A percentile compares a stretch with the other conserved stretches of the same genome.
phyloP scores from a whole-genome alignment of 2,113 vertebrate species.

The Lota lota region DNA sequence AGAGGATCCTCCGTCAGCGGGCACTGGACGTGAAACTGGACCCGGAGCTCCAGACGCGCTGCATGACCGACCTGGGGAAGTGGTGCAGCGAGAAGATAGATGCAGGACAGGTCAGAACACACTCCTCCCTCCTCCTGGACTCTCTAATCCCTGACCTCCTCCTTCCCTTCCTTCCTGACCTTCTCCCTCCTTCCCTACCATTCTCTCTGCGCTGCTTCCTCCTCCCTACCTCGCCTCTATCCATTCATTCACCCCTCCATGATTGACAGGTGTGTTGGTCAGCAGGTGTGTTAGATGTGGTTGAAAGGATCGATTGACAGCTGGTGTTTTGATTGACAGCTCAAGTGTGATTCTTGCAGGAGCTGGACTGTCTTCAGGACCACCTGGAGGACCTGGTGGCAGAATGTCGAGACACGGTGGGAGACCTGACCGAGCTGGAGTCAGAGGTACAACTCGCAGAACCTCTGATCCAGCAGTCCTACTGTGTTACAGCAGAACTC shows the following conservation, averaged over 20 bases:
- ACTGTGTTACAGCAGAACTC: too few species aligned
- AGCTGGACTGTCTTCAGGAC: slow-evolving; percentile 95
- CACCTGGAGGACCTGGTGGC: slow-evolving; percentile 89
- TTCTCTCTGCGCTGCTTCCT: too few species aligned
- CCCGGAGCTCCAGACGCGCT: slow-evolving; percentile 89
- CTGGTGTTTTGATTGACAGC: background rate
- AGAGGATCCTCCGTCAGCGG: slow-evolving; percentile 93
- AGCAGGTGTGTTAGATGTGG: too few species aligned
- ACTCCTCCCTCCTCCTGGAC: background rate
- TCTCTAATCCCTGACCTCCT: background rate
- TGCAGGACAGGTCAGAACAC: slow-evolving; percentile 77
- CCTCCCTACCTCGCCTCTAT: too few species aligned
- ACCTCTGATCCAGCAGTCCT: too few species aligned
- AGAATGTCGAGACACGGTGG: slow-evolving; percentile 89
- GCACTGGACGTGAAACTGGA: slow-evolving; percentile 95
- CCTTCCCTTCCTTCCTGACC: too few species aligned
- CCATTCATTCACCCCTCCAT: too few species aligned
- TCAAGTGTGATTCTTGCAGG: slow-evolving; percentile 59
- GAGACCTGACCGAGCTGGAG: slow-evolving; percentile 93
- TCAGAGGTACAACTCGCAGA: slow-evolving; percentile 80
- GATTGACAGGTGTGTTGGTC: too few species aligned
- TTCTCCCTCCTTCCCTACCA: too few species aligned
- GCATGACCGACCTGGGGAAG: slow-evolving; percentile 93
- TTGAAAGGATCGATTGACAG: background rate
- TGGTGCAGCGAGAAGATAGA: slow-evolving; percentile 98